Evolutionary conservation across 2,797 vertebrate species (phyloP).

Genomic region (Tragopan temminckii): DNA sequence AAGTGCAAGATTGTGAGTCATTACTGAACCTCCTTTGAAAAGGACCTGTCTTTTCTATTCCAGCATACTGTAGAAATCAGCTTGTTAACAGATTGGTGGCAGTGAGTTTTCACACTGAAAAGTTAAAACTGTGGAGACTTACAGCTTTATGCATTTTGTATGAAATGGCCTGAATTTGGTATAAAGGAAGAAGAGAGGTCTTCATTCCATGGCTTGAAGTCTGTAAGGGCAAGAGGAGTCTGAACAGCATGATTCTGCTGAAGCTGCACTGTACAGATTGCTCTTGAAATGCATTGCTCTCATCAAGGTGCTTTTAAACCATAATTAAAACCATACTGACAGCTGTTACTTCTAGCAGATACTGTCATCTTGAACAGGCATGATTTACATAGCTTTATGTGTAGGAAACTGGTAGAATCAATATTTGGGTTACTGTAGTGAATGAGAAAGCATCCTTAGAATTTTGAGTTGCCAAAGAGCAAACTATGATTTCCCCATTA

Average conservation of each 20-base stretch:
- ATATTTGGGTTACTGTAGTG: background rate
- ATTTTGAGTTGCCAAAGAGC: background rate
- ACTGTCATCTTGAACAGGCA: background rate
- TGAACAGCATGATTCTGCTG: background rate
- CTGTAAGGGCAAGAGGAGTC: background rate
- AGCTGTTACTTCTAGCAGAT: background rate
- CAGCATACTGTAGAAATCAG: background rate
- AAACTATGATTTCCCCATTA: background rate
- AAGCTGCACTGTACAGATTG: background rate
- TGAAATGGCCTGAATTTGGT: background rate
- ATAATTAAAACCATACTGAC: background rate
- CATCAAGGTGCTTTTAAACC: background rate
- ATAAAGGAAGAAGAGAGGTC: background rate
- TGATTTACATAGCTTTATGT: background rate
- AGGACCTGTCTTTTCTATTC: background rate
- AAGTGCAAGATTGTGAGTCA: background rate
- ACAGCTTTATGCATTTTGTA: background rate
- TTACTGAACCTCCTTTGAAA: background rate
- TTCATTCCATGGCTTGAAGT: background rate
- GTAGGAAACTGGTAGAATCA: background rate
- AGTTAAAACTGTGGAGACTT: background rate
- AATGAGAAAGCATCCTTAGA: background rate
- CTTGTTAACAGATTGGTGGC: background rate
- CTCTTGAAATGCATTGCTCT: background rate
- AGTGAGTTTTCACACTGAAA: background rate